These are phyloP conservation scores for Trypoxylus dichotomus DNA, from an alignment of 1,140 invertebrate genomes.

Conservation along the genomic window DNA sequence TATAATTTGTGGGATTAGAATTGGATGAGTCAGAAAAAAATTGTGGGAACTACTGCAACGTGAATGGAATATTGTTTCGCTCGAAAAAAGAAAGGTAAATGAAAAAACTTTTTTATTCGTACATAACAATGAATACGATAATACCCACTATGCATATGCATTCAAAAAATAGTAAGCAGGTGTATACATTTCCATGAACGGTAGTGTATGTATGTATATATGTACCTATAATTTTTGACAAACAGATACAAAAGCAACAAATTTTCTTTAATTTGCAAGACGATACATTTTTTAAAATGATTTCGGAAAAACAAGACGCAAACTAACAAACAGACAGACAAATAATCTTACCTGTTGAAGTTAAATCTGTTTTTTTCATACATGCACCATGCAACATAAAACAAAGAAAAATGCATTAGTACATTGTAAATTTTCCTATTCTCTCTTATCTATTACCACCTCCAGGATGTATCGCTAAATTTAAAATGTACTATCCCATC, in stretches of 20 bases:
- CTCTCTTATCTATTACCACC: neutral
- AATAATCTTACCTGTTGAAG: slow-evolving; percentile 53
- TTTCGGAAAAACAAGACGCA: neutral
- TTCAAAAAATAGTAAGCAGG: neutral
- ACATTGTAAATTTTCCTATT: slow-evolving; percentile 26
- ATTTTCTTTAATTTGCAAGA: slow-evolving; percentile 6
- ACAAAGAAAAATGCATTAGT: slow-evolving; percentile 43
- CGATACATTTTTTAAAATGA: too few relatives aligned
- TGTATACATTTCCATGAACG: too few relatives aligned
- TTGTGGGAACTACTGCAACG: too few relatives aligned
- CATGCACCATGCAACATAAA: slow-evolving; percentile 51
- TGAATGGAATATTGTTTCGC: too few relatives aligned
- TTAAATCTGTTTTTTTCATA: slow-evolving; percentile 50
- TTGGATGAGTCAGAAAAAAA: too few relatives aligned
- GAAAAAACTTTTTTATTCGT: too few relatives aligned
- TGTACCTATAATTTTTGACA: neutral
- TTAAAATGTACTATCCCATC: slow-evolving; percentile 29
- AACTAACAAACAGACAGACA: neutral
- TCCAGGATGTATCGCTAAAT: neutral
- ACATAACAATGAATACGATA: too few relatives aligned
- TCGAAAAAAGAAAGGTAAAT: too few relatives aligned
- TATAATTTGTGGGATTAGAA: too few relatives aligned
- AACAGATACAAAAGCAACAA: neutral
- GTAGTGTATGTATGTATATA: too few relatives aligned
- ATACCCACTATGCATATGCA: neutral